Base-by-base conservation (phyloP, 2,113 vertebrate genomes). In the Grallaria varia region DNA sequence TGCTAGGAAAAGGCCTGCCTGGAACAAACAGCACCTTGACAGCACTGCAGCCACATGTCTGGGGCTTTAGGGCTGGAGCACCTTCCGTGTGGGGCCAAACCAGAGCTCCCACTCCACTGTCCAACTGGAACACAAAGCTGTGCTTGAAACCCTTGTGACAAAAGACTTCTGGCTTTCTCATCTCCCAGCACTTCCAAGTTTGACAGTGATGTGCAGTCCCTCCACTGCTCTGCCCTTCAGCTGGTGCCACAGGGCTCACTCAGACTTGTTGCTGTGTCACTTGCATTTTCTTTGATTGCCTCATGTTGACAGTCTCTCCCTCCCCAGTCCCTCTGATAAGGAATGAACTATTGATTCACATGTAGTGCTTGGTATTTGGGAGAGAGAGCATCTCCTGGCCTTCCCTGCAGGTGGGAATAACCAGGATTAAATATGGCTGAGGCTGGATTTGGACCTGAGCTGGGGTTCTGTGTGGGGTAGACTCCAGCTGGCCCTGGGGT, bases 271-370 rank as follows among this genome's bases (percentile, higher is more conserved):
- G 67, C 74, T 13, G 7, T n/a, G 42, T 77, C 44, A 75, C 68
- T 93, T 62, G 49, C 75, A 78, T 90, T 86, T 83, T 28, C 89
- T 87, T 86, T 90, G 35, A 88, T 95, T 78, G 73, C 73, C 37
- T 69, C 52, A 37, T 23, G 25, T 42, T 64, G 75, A 86, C 17
- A 4, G 14, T 74, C n/a, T 49, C 45, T 87, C 49, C 37, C 28
- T 74, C 30, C 25, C 22, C 23, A 27, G 3, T 7, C 14, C 22
- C 66, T 49, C 25, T 47, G 81, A 53, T 66, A 45, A 79, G 44
- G 84, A 84, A 71, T 73, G 78, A 87, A 18, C 56, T 73, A 71
- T 76, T 58, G 87, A 95, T 91, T 93, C 71, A 20, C 35, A n/a
- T 2, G 1, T 5, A 4, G 33, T 17, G 16, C 40, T 52, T 3